These are phyloP conservation scores for Labrus mixtus DNA, from an alignment of 2,113 vertebrate genomes.

Conservation along the genomic window DNA sequence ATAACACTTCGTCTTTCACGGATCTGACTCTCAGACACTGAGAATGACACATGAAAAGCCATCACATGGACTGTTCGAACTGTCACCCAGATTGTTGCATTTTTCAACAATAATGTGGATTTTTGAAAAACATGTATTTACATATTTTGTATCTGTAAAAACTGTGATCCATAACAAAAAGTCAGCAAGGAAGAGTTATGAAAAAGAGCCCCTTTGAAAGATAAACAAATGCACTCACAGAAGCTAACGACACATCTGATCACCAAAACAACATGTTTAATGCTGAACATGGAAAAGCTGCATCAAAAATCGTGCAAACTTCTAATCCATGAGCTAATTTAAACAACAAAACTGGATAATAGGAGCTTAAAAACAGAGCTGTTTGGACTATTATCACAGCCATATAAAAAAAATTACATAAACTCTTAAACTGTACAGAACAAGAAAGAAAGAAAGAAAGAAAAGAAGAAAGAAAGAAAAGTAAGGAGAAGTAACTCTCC, in stretches of 20 bases:
- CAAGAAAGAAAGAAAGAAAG: too few relatives aligned
- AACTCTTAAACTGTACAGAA: neutral
- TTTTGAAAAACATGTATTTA: neutral
- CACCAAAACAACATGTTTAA: neutral
- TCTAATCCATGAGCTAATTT: too few relatives aligned
- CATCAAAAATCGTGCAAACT: too few relatives aligned
- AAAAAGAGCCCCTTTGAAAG: neutral
- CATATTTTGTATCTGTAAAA: neutral
- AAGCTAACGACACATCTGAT: neutral
- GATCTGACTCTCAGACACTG: neutral
- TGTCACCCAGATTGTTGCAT: neutral
- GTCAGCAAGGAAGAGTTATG: neutral
- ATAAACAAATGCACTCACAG: neutral
- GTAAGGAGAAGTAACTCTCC: neutral
- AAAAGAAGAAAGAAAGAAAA: too few relatives aligned
- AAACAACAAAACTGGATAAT: too few relatives aligned
- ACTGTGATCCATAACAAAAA: neutral
- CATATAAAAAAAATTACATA: neutral
- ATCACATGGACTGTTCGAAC: neutral
- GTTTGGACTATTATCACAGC: too few relatives aligned
- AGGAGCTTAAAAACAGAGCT: too few relatives aligned
- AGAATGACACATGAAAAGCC: neutral
- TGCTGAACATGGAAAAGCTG: too few relatives aligned
- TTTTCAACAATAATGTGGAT: neutral
- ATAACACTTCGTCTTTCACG: neutral